Conservation (phyloP, 2,113 vertebrate genomes). For the Phoenicopterus ruber region DNA sequence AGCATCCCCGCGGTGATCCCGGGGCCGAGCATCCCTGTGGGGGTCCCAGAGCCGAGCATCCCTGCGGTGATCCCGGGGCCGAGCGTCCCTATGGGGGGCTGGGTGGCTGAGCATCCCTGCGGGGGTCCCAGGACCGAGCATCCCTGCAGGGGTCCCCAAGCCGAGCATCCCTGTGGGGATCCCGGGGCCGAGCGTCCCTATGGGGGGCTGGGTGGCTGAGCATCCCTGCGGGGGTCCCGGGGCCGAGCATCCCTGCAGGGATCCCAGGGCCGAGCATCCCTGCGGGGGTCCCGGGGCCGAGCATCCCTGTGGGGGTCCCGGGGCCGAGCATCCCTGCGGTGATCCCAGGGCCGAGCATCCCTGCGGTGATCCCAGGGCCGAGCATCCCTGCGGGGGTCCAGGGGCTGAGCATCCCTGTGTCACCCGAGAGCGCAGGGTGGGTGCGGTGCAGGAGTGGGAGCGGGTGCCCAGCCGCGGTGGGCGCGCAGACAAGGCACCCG, state of each 20-base stretch:
- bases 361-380: accelerated
- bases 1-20: background rate
- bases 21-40: accelerated
- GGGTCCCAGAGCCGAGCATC: background rate
- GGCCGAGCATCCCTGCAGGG: accelerated
- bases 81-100: accelerated
- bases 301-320: accelerated
- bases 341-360: accelerated
- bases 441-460: background rate
- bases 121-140: no score
- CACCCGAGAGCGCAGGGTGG: background rate
- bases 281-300: accelerated
- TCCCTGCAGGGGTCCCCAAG: no score
- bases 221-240: accelerated
- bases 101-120: accelerated
- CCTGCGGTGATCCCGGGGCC: accelerated
- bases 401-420: no score
- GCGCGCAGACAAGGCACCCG: background rate
- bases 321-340: no score
- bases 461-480: background rate
- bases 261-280: accelerated
- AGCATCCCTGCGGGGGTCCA: background rate
- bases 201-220: accelerated
- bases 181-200: background rate
- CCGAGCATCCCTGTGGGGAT: accelerated